phyloP scores from a whole-genome alignment of 2,113 vertebrate species.

The Laterallus jamaicensis region DNA sequence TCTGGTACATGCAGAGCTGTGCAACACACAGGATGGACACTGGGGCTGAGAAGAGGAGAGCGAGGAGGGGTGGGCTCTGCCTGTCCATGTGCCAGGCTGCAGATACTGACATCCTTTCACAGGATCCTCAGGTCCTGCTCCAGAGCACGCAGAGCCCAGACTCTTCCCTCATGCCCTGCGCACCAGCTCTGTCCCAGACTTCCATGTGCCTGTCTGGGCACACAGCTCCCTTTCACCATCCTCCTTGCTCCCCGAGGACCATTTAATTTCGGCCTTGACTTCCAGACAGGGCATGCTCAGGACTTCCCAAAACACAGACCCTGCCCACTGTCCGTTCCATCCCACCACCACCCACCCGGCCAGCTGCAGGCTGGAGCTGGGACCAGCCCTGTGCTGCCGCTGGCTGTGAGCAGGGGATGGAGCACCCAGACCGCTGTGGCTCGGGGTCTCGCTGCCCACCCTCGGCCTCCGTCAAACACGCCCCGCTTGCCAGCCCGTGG shows the following conservation, averaged over 20 bases:
- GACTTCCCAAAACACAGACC: background rate
- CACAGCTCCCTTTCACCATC: no score
- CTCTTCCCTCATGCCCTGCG: fast-evolving
- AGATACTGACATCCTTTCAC: background rate
- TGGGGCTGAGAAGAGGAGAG: no score
- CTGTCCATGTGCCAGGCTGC: fast-evolving
- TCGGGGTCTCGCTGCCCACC: background rate
- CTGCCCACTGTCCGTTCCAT: fast-evolving
- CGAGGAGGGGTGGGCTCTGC: background rate
- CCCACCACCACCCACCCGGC: fast-evolving
- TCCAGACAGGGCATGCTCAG: background rate
- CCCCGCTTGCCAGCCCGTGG: fast-evolving
- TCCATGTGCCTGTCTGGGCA: fast-evolving
- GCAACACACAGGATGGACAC: background rate
- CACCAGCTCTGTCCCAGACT: fast-evolving
- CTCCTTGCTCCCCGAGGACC: background rate
- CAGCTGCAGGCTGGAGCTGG: background rate
- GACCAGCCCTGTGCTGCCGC: fast-evolving
- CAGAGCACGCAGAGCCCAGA: background rate
- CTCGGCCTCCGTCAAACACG: background rate
- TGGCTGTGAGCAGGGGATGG: fast-evolving
- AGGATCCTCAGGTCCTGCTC: background rate
- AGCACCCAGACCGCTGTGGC: background rate
- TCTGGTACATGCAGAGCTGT: background rate
- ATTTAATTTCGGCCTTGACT: background rate